Percentiles rank a stretch among this genome's conserved stretches.
Conservation (phyloP, 2,113 vertebrate genomes). For the Myanophis thanlyinensis region DNA sequence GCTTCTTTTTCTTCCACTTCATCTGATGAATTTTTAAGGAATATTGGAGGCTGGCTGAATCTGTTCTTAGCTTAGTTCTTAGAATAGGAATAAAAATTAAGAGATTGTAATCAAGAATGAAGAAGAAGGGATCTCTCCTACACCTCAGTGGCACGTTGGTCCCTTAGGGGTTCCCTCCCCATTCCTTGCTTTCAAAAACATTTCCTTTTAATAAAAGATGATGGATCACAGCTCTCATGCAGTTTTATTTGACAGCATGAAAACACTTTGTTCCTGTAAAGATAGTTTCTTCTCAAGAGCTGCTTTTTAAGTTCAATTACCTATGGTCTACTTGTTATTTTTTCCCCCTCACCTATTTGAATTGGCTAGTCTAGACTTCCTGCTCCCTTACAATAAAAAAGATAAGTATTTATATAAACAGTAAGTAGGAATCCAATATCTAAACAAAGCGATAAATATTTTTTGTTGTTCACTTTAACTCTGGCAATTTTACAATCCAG, state of each 20-base stretch:
- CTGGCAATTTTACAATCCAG: not conserved
- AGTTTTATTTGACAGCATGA: not conserved
- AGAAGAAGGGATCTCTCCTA: not conserved
- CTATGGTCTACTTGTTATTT: not conserved
- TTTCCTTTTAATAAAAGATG: not conserved
- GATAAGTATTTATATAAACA: not conserved
- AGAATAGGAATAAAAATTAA: not conserved
- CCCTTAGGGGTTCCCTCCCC: not conserved
- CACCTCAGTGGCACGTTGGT: not conserved
- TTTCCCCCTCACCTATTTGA: not conserved
- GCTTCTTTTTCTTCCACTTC: not conserved
- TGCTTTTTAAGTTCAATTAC: not conserved
- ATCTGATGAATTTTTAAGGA: not conserved
- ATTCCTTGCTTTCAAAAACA: not conserved
- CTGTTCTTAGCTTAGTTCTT: not conserved
- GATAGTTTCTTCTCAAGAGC: not conserved
- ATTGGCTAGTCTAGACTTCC: not conserved
- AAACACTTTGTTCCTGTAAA: not conserved
- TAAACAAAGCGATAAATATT: not conserved
- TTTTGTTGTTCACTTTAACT: not conserved
- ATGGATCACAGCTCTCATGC: not conserved
- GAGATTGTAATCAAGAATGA: not conserved
- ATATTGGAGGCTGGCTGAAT: not conserved
- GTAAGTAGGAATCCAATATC: not conserved
- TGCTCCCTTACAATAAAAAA: not conserved